Base-by-base conservation (phyloP, 2,888 invertebrate species). In the Pecten maximus region DNA sequence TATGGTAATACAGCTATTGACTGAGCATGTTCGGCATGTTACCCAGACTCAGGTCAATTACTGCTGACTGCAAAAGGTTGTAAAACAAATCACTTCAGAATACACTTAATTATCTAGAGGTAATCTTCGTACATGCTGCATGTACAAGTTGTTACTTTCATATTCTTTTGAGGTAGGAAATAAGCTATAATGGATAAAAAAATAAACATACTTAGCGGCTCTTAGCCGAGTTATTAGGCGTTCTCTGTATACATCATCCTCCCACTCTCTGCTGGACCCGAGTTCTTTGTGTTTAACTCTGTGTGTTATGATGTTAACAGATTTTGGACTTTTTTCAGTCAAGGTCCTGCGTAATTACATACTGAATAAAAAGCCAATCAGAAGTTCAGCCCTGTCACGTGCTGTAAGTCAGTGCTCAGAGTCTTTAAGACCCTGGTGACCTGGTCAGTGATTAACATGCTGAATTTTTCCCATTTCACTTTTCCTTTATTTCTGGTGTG, bases 81-180 rank as follows among this genome's bases (percentile, higher is more conserved):
- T 10, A 23, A 74, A 74, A n/a, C 4, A 60, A 60, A 28, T 74
- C 74, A 74, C 74, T 74, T 74, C 35, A 74, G 74, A 74, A 74
- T 74, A 74, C 74, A 74, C 74, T 74, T 74, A 28, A 74, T 74
- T 74, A 74, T 74, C 74, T 74, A 3, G 74, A 35, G 74, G 74
- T 74, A 74, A 74, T 74, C 74, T 35, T 74, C 35, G 74, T 74
- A 74, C 74, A 74, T 35, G 35, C 0, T 74, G 35, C 35, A 35
- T 74, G 74, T 74, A 74, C 74, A 74, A 74, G 74, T 74, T 74
- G 74, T 74, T 35, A 35, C 74, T 74, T 74, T 74, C 74, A 74
- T 74, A 35, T 74, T 28, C 74, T 74, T 28, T 35, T 74, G 28
- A 74, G 35, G 74, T 28, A 35, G 74, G 74, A 74, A 74, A 74